Evolutionary conservation across 2,888 invertebrate genomes (phyloP), one percentile per base, ranked within the genome.

Genomic region (Andrena trimmerana): DNA sequence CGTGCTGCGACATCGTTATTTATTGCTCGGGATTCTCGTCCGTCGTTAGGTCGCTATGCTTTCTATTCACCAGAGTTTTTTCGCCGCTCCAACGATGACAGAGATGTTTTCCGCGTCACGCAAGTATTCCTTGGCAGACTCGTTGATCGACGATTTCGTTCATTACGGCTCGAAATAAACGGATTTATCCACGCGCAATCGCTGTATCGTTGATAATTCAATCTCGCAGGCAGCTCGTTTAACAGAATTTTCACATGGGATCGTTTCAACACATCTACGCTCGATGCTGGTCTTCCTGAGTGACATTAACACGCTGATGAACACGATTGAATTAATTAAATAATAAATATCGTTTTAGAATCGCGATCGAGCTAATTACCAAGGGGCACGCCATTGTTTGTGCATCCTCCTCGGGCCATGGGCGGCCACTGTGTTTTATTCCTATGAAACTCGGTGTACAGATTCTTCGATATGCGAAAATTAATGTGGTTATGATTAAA

Each of bases 251-350:
- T 27, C 24, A 10, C 36, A 48, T 48, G 50, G 31, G 29, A 31
- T 60, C 66, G 33, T 50, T 80, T 52, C 24, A 60, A 42, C 67
- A n/a, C 36, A 52, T 60, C 24, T 36, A 8, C 24, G 72, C 24
- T 10, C 20, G 16, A 24, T 27, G 50, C 20, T 10, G 54, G 20
- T 29, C 71, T 52, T 52, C 27, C n/a, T 4, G 16, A 20, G 59
- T 68, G 63, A 59, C 31, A 62, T 57, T 42, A 31, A 62, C 62
- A 70, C 7, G 62, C 62, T 27, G 59, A 78, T 78, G 42, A 62
- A 60, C 60, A 63, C 78, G 80, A 82, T 90, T 90, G 90, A 89
- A 90, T 92, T 91, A 90, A 91, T 92, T 87, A 90, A 91, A 91
- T 87, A 91, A 91, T 90, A 90, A 92, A 89, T 90, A 90, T 91